Evolutionary conservation across 1,140 invertebrate species (phyloP), one percentile per base, ranked within the genome.

Genomic region (Lordiphosa clarofinis): DNA sequence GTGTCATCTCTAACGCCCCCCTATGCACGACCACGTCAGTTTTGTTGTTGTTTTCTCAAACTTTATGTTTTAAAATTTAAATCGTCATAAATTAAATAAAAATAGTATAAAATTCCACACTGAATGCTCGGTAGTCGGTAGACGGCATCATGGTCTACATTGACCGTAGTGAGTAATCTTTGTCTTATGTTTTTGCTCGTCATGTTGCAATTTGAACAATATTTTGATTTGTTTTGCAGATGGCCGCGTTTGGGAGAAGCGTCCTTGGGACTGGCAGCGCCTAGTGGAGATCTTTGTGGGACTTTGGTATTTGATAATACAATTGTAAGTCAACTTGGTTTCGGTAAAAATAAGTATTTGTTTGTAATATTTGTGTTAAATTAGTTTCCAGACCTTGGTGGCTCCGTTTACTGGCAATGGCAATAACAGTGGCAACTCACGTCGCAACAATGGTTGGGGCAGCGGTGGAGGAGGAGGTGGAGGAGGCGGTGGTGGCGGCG

Each of bases 201-300:
- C n/a, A n/a, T n/a, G n/a, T n/a, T n/a, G n/a, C n/a, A n/a, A n/a
- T n/a, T n/a, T n/a, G n/a, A n/a, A n/a, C n/a, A n/a, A n/a, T n/a
- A n/a, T n/a, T n/a, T 10, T 24, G n/a, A n/a, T 19, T 40, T 3
- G 21, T 9, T 31, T 53, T 55, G 1, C 10, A 84, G 78, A 61
- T 78, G 78, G 78, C 68, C 73, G 73, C n/a, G 65, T 84, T n/a
- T 84, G 78, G 64, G 78, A 84, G 42, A 73, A 73, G 42, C 78
- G 78, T 47, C 78, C 78, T 56, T 84, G 78, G 78, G 79, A 84
- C 39, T 70, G 56, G 57, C 55, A 48, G 21, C 69, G 78, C 7
- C 36, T 84, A 24, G 50, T 78, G n/a, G 73, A 62, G 43, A 68
- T 84, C 9, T 84, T 84, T 35, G 9, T 70, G 3, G 64, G 57